A percentile compares a stretch with the other conserved stretches of the same genome.
phyloP scores from a whole-genome alignment of 2,113 vertebrate species.

The Sinosuthora webbiana region DNA sequence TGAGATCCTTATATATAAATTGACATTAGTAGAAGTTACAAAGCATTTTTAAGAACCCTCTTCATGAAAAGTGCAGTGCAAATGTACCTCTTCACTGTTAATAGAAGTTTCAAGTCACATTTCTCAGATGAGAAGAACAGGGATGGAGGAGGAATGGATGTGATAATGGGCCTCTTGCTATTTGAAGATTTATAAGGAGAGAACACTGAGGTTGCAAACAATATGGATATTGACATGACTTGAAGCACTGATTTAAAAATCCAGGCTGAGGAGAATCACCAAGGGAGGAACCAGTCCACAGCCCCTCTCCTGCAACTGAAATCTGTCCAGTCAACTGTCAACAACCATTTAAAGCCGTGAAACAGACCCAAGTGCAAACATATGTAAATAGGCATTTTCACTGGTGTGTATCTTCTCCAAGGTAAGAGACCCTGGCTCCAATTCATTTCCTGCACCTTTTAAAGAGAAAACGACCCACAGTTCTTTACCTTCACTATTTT shows the following conservation, averaged over 20 bases:
- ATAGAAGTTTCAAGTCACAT: not conserved
- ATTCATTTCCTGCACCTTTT: not conserved
- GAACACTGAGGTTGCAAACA: not conserved
- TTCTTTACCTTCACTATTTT: not conserved
- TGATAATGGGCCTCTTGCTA: slow-evolving; percentile 37
- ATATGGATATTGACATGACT: not conserved
- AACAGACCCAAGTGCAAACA: not conserved
- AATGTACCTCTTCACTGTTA: slow-evolving; percentile 1
- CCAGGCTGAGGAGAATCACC: not conserved
- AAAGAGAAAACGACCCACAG: not conserved
- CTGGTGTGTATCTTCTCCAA: not conserved
- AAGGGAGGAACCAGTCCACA: not conserved
- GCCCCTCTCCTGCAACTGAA: not conserved
- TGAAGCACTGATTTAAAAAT: not conserved
- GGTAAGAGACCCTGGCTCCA: not conserved
- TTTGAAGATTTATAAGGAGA: slow-evolving; percentile 14
- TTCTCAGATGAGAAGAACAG: not conserved
- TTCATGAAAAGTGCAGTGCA: not conserved
- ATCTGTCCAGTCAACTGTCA: not conserved
- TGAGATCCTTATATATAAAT: not conserved
- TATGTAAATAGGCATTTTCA: not conserved
- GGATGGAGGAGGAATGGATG: slow-evolving; percentile 22
- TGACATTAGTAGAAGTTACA: not conserved
- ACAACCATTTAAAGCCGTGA: not conserved
- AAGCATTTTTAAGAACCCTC: not conserved